Percentiles rank a stretch among this genome's conserved stretches.
phyloP scores from a whole-genome alignment of 2,113 vertebrate species.

The Lepisosteus osseus region DNA sequence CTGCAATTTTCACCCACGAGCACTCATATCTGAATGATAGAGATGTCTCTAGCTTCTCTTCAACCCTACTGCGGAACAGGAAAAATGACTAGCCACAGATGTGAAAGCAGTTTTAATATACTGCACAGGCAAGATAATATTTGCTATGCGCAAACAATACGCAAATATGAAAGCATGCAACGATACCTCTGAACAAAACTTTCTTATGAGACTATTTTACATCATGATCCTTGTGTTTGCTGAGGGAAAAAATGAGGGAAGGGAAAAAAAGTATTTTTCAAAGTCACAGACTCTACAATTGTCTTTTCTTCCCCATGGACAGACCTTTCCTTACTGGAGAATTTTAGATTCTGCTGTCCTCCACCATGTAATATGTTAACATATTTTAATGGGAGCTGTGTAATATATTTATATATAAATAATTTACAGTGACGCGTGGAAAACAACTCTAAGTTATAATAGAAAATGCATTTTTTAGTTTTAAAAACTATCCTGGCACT shows the following conservation, averaged over 20 bases:
- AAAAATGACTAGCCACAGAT: background rate
- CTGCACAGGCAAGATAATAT: background rate
- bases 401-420: constrained; percentile 70
- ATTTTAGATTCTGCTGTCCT: constrained; percentile 54
- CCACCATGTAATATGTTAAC: constrained; percentile 60
- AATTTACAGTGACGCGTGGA: constrained; percentile 51
- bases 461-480: too few species aligned
- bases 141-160: background rate
- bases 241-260: too few species aligned
- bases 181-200: background rate
- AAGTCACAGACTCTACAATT: background rate
- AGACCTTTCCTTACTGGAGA: constrained; percentile 55
- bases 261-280: background rate
- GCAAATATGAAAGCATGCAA: background rate
- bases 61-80: background rate
- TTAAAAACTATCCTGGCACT: too few species aligned
- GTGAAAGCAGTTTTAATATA: background rate
- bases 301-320: constrained; percentile 39
- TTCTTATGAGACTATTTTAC: background rate
- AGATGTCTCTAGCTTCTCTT: too few species aligned
- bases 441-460: too few species aligned
- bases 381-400: constrained; percentile 67
- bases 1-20: too few species aligned
- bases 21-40: too few species aligned
- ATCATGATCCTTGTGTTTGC: background rate